Base-by-base conservation (phyloP, 2,888 invertebrate species). In the Alentia gelatinosa region DNA sequence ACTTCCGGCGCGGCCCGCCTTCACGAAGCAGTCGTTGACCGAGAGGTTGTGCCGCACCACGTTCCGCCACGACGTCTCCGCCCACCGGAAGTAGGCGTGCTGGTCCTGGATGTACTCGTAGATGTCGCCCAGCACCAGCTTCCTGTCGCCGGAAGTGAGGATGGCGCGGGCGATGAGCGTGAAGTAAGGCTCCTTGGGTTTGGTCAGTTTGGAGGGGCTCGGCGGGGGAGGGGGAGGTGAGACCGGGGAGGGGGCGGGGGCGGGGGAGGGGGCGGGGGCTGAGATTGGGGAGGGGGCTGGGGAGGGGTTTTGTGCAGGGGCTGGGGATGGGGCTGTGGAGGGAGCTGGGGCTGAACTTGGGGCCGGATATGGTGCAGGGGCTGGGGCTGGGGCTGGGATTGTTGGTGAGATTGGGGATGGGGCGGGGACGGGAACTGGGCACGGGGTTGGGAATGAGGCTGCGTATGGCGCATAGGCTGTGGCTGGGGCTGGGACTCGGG, bases 11-110 rank as follows among this genome's bases (percentile, higher is more conserved):
- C 90, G 42, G 0, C 90, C 90, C 5, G 39, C 74, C 83, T 90
- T 90, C 5, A 79, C 42, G 37, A 90, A 90, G 33, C 90, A 90
- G 39, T 90, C 90, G 35, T 90, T 90, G 47, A 90, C 83, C 23
- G 90, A 90, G 15, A 90, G 35, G 35, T 90, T 90, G 79, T 90
- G 90, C 0, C 90, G 35, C 12, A 90, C 33, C 5, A 74, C 90
- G 35, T 90, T 90, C 47, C 79, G 63, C 90, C 90, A 90, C 9
- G 90, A 35, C 23, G 68, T 47, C 26, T 74, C 75, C 7, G 90
- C 83, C 0, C 79, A 63, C 30, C 35, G 42, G 90, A 74, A 90
- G 79, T 90, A 90, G 7, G 75, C 12, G 47, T 83, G 83, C 47
- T 90, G 79, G 5, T 47, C 79, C 42, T 33, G 42, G 47, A 79